These are phyloP conservation scores for Sylvilagus floridanus DNA, from an alignment of 2,797 vertebrate species.

Conservation along the genomic window DNA sequence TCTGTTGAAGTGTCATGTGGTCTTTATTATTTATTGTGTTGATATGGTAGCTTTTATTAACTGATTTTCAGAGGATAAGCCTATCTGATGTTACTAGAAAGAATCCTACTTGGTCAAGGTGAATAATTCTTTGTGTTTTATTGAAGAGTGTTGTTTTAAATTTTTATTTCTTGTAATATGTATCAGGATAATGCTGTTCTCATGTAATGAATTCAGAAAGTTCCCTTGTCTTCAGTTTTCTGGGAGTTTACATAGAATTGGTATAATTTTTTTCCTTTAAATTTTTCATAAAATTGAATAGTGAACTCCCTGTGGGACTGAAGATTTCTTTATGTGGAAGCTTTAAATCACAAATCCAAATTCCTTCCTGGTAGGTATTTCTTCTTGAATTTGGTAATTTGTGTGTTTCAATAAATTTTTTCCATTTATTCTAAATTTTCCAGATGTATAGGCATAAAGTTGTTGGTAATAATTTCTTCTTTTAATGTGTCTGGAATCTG, in stretches of 20 bases:
- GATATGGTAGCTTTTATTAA: not conserved
- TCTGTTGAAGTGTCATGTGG: not conserved
- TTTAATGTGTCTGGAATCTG: slow-evolving; percentile 2
- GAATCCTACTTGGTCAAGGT: not conserved
- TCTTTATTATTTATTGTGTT: slow-evolving; percentile 16
- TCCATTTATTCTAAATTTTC: not conserved
- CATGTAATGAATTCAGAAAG: not conserved
- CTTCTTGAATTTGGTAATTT: slow-evolving; percentile 22
- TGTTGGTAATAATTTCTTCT: not conserved
- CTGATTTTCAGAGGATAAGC: slow-evolving; percentile 16
- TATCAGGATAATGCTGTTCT: not conserved
- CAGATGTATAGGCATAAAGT: not conserved
- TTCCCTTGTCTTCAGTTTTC: slow-evolving; percentile 8
- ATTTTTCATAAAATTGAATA: slow-evolving; percentile 10
- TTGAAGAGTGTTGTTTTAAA: not conserved
- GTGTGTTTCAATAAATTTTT: slow-evolving; percentile 44
- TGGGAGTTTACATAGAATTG: not conserved
- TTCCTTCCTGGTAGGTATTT: not conserved
- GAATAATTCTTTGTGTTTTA: not conserved
- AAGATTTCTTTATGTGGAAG: not conserved
- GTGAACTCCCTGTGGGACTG: not conserved
- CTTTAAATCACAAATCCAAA: slow-evolving; percentile 44
- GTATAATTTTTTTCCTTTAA: not conserved
- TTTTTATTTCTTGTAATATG: not conserved
- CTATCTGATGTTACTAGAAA: not conserved